Evolutionary conservation across 2,888 invertebrate species (phyloP), one percentile per base, ranked within the genome.

Genomic region (Pandemis corylana): DNA sequence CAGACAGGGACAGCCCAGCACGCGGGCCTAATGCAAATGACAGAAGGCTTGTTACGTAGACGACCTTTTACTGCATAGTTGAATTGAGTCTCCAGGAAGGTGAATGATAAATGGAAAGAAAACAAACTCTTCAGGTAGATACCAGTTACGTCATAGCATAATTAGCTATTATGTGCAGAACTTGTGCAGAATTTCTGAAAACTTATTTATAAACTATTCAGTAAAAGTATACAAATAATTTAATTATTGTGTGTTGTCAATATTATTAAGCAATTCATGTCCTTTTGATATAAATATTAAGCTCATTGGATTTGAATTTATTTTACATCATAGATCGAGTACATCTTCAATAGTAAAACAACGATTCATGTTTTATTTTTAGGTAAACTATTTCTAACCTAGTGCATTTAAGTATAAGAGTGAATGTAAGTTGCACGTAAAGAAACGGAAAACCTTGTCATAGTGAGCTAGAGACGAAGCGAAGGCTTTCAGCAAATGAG

Each of bases 401-500:
- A 28, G 6, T 28, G 5, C 59, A 59, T 59, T 59, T 59, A 28
- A 7, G 68, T 71, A 62, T 71, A 56, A 44, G 84, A 84, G 79
- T 84, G 87, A 87, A 28, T 59, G 5, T 59, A 20, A 28, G 12
- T 12, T 28, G 59, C 59, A 12, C 12, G 12, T 28, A 59, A 59
- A 20, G 12, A 28, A 59, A 59, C 59, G 10, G 5, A 59, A 59
- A 59, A 12, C 28, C 59, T 53, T 12, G 59, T 59, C 59, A 59
- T 6, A 28, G 59, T n/a, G 28, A 28, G 28, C 59, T 28, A 12
- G 59, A 12, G 59, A 28, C 28, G 59, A 59, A 89, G 80, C 81
- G 83, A 82, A 82, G 81, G 89, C 91, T 92, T 91, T 91, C 90
- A 90, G 88, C 87, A 91, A 91, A 91, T 91, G 91, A 91, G 88